These are phyloP conservation scores for Paramisgurnus dabryanus DNA, from an alignment of 2,113 vertebrate species.

Conservation along the genomic window DNA sequence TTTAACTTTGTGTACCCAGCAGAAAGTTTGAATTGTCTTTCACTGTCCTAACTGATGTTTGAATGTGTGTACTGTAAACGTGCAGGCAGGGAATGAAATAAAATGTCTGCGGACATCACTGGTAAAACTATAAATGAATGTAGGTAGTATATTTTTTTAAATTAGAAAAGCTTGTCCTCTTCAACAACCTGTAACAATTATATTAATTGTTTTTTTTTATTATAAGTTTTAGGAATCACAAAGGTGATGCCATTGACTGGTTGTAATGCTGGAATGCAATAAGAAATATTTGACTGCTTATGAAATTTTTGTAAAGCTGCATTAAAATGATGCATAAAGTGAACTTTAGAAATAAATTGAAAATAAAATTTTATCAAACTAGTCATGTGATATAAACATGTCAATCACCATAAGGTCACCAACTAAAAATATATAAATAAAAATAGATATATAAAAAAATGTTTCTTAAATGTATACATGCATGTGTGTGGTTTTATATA, in stretches of 20 bases:
- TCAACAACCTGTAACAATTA: background rate
- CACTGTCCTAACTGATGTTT: constrained; percentile 32
- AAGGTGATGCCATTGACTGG: background rate
- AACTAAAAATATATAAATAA: too few species aligned
- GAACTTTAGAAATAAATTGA: too few species aligned
- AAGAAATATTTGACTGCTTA: too few species aligned
- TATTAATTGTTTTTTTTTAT: background rate
- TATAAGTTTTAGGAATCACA: background rate
- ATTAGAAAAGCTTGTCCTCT: background rate
- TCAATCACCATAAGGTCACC: too few species aligned
- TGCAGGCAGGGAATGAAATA: background rate
- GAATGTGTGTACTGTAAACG: constrained; percentile 27
- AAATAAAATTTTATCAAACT: too few species aligned
- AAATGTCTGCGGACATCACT: constrained; percentile 2
- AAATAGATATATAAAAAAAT: too few species aligned
- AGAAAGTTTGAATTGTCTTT: background rate
- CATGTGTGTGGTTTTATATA: too few species aligned
- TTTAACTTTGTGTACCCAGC: background rate
- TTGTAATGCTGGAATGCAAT: too few species aligned
- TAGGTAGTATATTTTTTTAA: background rate
- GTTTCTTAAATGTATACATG: too few species aligned
- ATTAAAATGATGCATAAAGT: too few species aligned
- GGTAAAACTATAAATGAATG: background rate
- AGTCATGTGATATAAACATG: too few species aligned
- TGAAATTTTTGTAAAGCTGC: too few species aligned